A percentile compares a stretch with the other conserved stretches of the same genome.
phyloP scores from a whole-genome alignment of 2,888 invertebrate species.

The Neria commutata region DNA sequence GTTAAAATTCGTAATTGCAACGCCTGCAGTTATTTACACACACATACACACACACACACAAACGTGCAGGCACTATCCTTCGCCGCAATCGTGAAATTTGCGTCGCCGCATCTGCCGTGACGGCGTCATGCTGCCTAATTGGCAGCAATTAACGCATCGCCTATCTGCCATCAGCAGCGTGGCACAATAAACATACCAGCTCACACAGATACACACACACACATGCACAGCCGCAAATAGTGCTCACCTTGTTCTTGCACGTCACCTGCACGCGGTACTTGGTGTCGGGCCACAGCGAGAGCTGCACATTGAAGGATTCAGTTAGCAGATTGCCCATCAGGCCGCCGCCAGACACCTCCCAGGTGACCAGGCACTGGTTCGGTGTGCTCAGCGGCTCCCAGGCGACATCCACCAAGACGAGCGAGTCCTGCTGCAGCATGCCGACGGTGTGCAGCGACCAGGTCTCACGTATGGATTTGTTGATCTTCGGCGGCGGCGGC shows the following conservation, averaged over 20 bases:
- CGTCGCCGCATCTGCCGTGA: background rate
- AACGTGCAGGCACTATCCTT: background rate
- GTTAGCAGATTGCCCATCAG: slow-evolving; percentile 61
- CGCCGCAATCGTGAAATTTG: background rate
- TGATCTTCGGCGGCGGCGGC: slow-evolving; percentile 50
- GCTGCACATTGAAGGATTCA: slow-evolving; percentile 59
- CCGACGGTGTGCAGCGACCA: slow-evolving; percentile 56
- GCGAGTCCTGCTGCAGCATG: slow-evolving; percentile 58
- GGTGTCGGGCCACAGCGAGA: slow-evolving; percentile 61
- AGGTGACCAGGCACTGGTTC: slow-evolving; percentile 60
- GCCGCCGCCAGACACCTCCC: slow-evolving; percentile 61
- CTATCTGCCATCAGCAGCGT: background rate
- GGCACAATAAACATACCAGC: background rate
- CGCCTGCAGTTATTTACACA: background rate
- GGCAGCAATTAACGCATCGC: background rate
- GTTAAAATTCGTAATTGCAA: too few species aligned
- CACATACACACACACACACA: background rate
- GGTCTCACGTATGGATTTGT: slow-evolving; percentile 53
- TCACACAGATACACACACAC: background rate
- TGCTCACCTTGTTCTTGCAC: slow-evolving; percentile 60
- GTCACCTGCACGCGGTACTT: slow-evolving; percentile 62
- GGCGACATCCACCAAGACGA: slow-evolving; percentile 60
- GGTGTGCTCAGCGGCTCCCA: slow-evolving; percentile 55
- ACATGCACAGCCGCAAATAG: background rate
- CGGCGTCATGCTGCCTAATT: background rate